These are phyloP conservation scores for Zaprionus africanus DNA, from an alignment of 1,140 invertebrate species.

Conservation along the genomic window DNA sequence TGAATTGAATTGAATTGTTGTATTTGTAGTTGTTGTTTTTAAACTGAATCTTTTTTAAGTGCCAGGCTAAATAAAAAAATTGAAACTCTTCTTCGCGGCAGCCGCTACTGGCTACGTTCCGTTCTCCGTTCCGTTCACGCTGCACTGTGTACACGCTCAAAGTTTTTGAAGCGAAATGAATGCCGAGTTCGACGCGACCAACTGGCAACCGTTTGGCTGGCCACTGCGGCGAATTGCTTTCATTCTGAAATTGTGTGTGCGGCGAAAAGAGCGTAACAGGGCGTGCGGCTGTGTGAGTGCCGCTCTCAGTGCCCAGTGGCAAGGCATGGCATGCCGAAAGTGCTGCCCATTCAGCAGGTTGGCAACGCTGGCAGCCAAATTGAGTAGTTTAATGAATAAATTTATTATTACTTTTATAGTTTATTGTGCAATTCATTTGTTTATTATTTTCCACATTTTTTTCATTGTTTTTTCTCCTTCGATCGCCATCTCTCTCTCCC, in stretches of 20 bases:
- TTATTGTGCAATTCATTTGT: not conserved
- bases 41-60: constrained; percentile 36
- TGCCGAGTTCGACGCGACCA: constrained; percentile 49
- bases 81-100: constrained; percentile 51
- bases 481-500: not conserved
- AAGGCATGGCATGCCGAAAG: constrained; percentile 12
- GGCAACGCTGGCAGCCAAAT: not conserved
- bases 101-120: constrained; percentile 44
- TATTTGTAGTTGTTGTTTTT: constrained; percentile 23
- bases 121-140: constrained; percentile 43
- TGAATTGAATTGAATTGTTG: constrained; percentile 2
- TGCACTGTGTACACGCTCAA: constrained; percentile 63
- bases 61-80: constrained; percentile 48
- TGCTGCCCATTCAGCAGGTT: not conserved
- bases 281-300: constrained; percentile 32
- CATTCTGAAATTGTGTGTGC: constrained; percentile 65
- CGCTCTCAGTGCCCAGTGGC: constrained; percentile 14
- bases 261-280: constrained; percentile 48
- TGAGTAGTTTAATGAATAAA: not conserved
- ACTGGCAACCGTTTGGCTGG: constrained; percentile 52
- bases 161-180: constrained; percentile 81
- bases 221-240: constrained; percentile 69
- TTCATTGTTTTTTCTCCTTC: not conserved
- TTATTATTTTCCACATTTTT: not conserved
- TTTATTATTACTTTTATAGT: not conserved